Base-by-base conservation (phyloP, 2,888 invertebrate genomes). In the Dasysyrphus tricinctus region DNA sequence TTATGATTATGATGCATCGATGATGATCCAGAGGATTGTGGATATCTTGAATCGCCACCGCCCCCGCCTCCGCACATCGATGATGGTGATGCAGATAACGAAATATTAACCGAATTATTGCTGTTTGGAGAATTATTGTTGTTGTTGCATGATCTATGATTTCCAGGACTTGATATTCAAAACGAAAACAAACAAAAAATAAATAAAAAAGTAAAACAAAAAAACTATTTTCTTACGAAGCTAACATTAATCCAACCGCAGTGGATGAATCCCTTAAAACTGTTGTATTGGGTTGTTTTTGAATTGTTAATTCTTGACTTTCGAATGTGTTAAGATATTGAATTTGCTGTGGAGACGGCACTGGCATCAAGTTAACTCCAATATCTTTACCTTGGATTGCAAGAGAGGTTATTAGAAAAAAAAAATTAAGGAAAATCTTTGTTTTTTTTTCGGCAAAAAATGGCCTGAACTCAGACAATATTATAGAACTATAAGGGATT, bases 311-410 rank as follows among this genome's bases (percentile, higher is more conserved):
- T 93, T 98, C 98, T 94, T 98, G 98, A 88, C 98, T 98, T 94
- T 98, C 98, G 93, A 98, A 98, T 90, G 97, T 96, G 94, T 97
- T 98, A 91, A 98, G 95, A 94, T 98, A 98, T 89, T 97, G 97
- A 92, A 98, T 98, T 94, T 98, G 98, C 93, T 98, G 98, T 79
- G 98, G 98, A 88, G 98, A 98, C 88, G 98, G 98, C 90, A 98
- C 98, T 88, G 98, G 98, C 96, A 98, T 97, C 91, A 98, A 94
- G 93, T 97, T 98, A 69, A 78, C 78, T 34, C 63, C 81, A 63
- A 81, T 78, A 51, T 86, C 74, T 81, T 81, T 86, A 78, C 86
- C 81, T 86, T 86, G 74, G 73, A 80, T 51, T 65, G 32, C 65
- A 65, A 44, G 16, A 65, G 16, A 29, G 24, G 24, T 39, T 14